phyloP scores from a whole-genome alignment of 2,888 invertebrate genomes.

The Pedicia rivosa region DNA sequence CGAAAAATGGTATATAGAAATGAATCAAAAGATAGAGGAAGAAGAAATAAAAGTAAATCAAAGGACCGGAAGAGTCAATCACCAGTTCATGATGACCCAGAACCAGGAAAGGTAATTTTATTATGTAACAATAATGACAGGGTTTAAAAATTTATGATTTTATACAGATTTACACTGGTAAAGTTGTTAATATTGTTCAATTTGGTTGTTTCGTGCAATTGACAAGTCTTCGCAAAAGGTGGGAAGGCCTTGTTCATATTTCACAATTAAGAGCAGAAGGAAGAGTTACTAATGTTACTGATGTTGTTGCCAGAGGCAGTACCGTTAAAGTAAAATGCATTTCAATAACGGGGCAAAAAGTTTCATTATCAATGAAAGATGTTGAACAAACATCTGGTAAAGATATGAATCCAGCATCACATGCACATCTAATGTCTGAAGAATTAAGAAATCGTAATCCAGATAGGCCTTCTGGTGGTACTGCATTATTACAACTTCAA shows the following conservation, averaged over 20 bases:
- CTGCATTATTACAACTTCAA: slow-evolving; percentile 37
- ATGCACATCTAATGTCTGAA: slow-evolving; percentile 43
- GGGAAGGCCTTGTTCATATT: slow-evolving; percentile 96
- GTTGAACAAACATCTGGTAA: slow-evolving; percentile 90
- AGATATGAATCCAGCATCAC: slow-evolving; percentile 79
- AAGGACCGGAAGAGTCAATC: slow-evolving; percentile 17
- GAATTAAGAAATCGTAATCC: slow-evolving; percentile 61
- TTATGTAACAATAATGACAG: not conserved
- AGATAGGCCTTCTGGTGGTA: slow-evolving; percentile 62
- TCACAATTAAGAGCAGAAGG: slow-evolving; percentile 87
- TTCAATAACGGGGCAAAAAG: slow-evolving; percentile 85
- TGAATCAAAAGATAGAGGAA: slow-evolving; percentile 20
- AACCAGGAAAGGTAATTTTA: slow-evolving; percentile 41
- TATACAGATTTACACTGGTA: slow-evolving; percentile 63
- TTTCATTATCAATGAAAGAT: slow-evolving; percentile 93
- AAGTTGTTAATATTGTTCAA: slow-evolving; percentile 90
- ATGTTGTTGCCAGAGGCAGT: slow-evolving; percentile 81
- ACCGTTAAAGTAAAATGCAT: slow-evolving; percentile 86
- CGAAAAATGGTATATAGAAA: slow-evolving; percentile 10
- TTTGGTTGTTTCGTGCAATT: slow-evolving; percentile 97
- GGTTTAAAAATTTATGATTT: not conserved
- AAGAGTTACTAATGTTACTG: slow-evolving; percentile 83
- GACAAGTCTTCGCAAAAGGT: slow-evolving; percentile 72
- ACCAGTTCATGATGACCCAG: slow-evolving; percentile 51
- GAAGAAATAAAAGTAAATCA: slow-evolving; percentile 21